A percentile compares a stretch with the other conserved stretches of the same genome.
phyloP scores from a whole-genome alignment of 2,888 invertebrate genomes.

The Kryphioiulus occultus region DNA sequence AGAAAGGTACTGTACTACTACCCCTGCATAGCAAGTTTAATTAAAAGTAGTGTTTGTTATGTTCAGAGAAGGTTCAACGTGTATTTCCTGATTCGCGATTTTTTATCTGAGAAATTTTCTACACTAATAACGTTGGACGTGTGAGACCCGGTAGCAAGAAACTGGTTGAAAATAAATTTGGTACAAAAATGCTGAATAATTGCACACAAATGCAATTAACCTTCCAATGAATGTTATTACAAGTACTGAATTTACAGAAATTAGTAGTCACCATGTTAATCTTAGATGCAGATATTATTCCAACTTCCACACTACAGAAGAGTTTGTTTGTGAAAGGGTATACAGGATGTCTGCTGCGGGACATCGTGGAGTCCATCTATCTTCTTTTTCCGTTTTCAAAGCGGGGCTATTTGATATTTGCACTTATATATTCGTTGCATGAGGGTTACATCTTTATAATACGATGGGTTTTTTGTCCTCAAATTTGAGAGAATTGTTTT shows the following conservation, averaged over 20 bases:
- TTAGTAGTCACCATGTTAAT: background rate
- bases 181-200: conserved; percentile 11
- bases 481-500: background rate
- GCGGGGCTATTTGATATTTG: conserved; percentile 12
- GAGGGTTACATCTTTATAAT: background rate
- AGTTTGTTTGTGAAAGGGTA: background rate
- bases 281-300: background rate
- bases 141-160: background rate
- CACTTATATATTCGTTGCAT: background rate
- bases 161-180: background rate
- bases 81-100: conserved; percentile 16
- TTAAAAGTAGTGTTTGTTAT: conserved; percentile 3
- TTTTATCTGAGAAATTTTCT: background rate
- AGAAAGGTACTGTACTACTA: background rate
- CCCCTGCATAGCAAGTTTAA: background rate
- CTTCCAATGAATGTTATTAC: background rate
- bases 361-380: conserved; percentile 20
- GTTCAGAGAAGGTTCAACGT: background rate
- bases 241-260: background rate
- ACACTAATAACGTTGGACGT: background rate
- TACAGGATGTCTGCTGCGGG: background rate
- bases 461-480: background rate
- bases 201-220: background rate
- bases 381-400: background rate
- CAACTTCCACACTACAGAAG: background rate